Base-by-base conservation (phyloP, 2,797 vertebrate species). In the Tachyglossus aculeatus region DNA sequence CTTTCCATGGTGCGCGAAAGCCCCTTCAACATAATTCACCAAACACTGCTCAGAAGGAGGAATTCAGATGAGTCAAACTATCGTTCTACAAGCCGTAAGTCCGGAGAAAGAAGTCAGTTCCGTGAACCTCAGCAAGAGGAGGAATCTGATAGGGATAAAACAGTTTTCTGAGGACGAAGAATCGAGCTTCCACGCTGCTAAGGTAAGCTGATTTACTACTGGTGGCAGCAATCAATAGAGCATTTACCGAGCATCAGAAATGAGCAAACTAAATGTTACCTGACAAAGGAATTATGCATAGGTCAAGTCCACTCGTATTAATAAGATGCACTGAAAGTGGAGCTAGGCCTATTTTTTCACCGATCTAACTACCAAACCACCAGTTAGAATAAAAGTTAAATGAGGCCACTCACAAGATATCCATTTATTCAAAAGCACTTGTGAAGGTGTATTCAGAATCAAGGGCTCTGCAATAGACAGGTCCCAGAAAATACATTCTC, bases 201-300 rank as follows among this genome's bases (percentile, higher is more conserved):
- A 40, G 76, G 77, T 57, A 39, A 83, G 65, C 68, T 75, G 79
- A 79, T 79, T 81, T 77, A 73, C 63, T 67, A 80, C 64, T 74
- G 63, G 24, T 66, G 44, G 34, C 22, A 43, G 9, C 32, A 55
- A 88, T 78, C 74, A 77, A 82, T 59, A 75, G 22, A 7, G 27
- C 67, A 67, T 81, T 85, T 83, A 54, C 32, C 74, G 76, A 73
- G 53, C 56, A 76, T 55, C 19, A 63, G 45, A 81, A 82, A 77
- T 79, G 62, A 80, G 60, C 77, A 16, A 57, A 38, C 60, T 66
- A 81, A 65, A 57, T 73, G 71, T 76, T 78, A 52, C 45, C 39
- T 58, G 57, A 60, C n/a, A 11, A 62, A 58, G 27, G 70, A 76
- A 80, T 71, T 71, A 66, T 51, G 44, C 29, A 39, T 58, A 60